phyloP scores from a whole-genome alignment of 2,797 vertebrate genomes.

The Bufotes viridis region DNA sequence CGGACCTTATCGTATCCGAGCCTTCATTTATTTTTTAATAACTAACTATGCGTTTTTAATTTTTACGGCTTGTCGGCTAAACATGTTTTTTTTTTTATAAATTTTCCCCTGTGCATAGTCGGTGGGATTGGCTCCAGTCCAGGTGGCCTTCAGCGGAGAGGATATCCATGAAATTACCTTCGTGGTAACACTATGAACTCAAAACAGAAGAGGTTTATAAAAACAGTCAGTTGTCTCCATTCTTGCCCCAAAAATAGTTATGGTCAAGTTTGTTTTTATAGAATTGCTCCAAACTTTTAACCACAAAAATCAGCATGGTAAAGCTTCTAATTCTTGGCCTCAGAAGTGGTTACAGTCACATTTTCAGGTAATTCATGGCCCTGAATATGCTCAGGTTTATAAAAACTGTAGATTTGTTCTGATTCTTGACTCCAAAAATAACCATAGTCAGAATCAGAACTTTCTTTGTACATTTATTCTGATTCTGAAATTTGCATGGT shows the following conservation, averaged over 20 bases:
- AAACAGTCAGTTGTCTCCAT: neutral
- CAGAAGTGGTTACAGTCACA: no score
- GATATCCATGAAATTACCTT: neutral
- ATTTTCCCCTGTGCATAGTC: neutral
- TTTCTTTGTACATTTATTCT: no score
- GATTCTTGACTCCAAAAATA: no score
- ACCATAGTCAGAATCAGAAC: no score
- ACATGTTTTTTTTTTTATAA: neutral
- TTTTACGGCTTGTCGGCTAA: conserved; percentile 12
- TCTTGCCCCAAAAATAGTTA: neutral
- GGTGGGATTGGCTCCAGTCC: conserved; percentile 26
- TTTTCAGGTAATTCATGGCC: no score
- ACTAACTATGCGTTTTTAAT: conserved; percentile 19
- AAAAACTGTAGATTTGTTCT: no score
- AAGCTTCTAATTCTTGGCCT: no score
- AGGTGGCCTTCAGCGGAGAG: neutral
- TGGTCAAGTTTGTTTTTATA: neutral
- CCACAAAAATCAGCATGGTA: neutral
- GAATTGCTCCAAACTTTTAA: neutral
- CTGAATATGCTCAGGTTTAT: no score
- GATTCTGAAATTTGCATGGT: no score
- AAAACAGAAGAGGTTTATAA: neutral
- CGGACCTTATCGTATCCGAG: neutral
- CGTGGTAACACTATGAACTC: neutral
- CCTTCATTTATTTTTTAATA: conserved; percentile 15